These are phyloP conservation scores for Leptura quadrifasciata DNA, from an alignment of 2,888 invertebrate species.

Conservation along the genomic window DNA sequence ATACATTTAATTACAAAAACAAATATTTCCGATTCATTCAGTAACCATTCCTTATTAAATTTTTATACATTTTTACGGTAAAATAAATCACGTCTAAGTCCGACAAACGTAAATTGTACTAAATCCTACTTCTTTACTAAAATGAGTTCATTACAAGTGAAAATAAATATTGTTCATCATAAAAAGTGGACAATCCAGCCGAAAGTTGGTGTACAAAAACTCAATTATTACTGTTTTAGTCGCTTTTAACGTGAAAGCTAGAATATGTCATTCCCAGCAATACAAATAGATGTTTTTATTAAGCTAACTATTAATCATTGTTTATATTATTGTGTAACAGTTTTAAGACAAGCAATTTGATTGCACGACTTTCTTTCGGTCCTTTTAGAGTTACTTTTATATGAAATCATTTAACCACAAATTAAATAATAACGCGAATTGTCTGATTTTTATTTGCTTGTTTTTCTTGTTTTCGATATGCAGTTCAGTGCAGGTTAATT, in stretches of 20 bases:
- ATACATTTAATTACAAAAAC: no score
- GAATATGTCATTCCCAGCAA: neutral
- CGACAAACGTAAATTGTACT: neutral
- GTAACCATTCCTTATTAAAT: neutral
- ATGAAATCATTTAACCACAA: slow-evolving; percentile 5
- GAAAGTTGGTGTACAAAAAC: slow-evolving; percentile 5
- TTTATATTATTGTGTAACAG: slow-evolving; percentile 8
- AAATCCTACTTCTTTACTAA: neutral
- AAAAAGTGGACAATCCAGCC: slow-evolving; percentile 1
- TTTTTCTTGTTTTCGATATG: neutral
- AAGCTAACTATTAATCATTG: neutral
- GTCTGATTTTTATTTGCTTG: neutral
- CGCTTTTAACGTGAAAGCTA: slow-evolving; percentile 8
- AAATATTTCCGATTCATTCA: neutral
- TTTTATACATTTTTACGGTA: neutral
- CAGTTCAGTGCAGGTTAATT: neutral
- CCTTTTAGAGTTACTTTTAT: neutral
- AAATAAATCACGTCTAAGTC: no score
- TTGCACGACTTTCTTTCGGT: neutral
- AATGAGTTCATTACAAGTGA: neutral
- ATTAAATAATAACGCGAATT: slow-evolving; percentile 7
- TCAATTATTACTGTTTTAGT: neutral
- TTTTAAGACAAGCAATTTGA: neutral
- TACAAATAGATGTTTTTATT: slow-evolving; percentile 1
- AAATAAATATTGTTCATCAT: neutral